Base-by-base conservation (phyloP, 2,888 invertebrate genomes). In the Apamea anceps region DNA sequence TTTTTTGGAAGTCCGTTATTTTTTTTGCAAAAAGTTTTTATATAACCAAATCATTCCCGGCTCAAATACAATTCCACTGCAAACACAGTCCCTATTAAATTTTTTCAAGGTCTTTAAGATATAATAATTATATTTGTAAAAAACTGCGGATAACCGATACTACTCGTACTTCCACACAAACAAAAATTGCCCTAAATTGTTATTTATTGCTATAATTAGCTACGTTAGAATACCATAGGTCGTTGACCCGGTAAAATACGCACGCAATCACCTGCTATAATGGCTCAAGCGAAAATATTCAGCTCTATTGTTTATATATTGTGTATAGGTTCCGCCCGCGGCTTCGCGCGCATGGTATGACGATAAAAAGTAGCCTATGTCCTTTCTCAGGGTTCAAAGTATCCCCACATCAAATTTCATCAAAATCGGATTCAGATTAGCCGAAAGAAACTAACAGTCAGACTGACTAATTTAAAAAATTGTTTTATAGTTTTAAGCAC, bases 241-340 rank as follows among this genome's bases (percentile, higher is more conserved):
- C 91, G 83, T 63, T 90, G 89, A 90, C 89, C 90, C 85, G 74
- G 81, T 85, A 62, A 80, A 88, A 84, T 85, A 88, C 84, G 83
- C 93, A 93, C 91, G 92, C 92, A 89, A 93, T 87, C 88, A 85
- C 82, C 86, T 80, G 82, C 81, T 75, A 76, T 87, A 85, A 86
- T 86, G 87, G 85, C 73, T 85, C 75, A 82, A 85, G 87, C 86
- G 85, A 85, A 85, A 72, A 37, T 80, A 66, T 63, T 75, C 37
- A 63, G 60, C 37, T 71, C 67, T 81, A 78, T 79, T 72, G 73
- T 87, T 80, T 48, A 48, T 48, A 48, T 48, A 13, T 13, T 48
- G 48, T 57, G 25, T 57, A 25, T 10, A 54, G 21, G 1, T 57
- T 57, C 57, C 10, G 10, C 25, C 25, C 8, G 25, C 25, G 25